Base-by-base conservation (phyloP, 1,140 invertebrate genomes). In the Zaprionus lachaisei region DNA sequence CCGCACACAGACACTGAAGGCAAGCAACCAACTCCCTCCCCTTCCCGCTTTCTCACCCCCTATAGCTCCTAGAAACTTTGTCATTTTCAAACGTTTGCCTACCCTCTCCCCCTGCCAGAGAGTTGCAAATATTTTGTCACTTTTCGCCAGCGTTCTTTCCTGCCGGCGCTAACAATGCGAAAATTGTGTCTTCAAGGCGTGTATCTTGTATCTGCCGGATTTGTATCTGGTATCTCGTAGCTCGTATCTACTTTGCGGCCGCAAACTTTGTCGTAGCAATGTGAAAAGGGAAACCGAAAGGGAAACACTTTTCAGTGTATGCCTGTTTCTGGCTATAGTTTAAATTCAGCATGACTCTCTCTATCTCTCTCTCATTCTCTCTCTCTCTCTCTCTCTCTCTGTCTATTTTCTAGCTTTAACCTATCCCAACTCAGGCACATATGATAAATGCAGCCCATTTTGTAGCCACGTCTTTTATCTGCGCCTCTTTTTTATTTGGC, bases 181-280 rank as follows among this genome's bases (percentile, higher is more conserved):
- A 87, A 87, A 83, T 83, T 83, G 80, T 87, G 72, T 87, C 81
- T 83, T 81, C 69, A 70, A 72, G 80, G 78, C 71, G 74, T 81
- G 74, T 81, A 70, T 63, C 80, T 64, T 80, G 71, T 81, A 73
- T 78, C 83, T 77, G 60, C 17, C 28, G 58, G 57, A 69, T 74
- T 70, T 70, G 72, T 60, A 69, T 47, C 41, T 47, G 5, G 41
- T 47, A 47, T 47, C 41, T 44, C 6, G 7, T 47, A 17, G n/a
- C 41, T 17, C n/a, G 41, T 47, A 47, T 75, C 73, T 69, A 58
- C 65, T 72, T 73, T 77, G 77, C 55, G 79, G 75, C 68, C 79
- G 63, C 31, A 22, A 51, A 49, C 9, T 49, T 49, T 49, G 7
- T 47, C 15, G 41, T 17, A 17, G 15, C n/a, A 34, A 11, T 34